phyloP scores from a whole-genome alignment of 92 coral and sea anemone species.

The Phenganax stokvisi region DNA sequence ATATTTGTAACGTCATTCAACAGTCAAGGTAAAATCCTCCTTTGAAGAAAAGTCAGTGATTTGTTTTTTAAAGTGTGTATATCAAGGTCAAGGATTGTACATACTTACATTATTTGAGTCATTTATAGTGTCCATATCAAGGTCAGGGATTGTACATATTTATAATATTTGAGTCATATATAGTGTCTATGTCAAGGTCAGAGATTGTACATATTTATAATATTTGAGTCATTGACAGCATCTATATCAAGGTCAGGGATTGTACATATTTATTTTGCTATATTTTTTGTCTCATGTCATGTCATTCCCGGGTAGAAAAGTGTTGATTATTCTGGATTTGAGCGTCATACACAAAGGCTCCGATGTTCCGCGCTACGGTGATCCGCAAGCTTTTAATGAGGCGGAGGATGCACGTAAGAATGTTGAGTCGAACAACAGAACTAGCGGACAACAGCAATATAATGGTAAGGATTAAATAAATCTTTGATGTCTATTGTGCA shows the following conservation, averaged over 20 bases:
- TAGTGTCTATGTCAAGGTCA: not conserved
- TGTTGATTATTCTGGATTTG: constrained; percentile 69
- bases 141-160: not conserved
- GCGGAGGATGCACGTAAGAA: constrained; percentile 1
- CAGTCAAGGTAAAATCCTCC: constrained; percentile 63
- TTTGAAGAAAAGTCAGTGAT: too few relatives aligned
- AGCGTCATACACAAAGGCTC: constrained; percentile 60
- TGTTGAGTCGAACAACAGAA: not conserved
- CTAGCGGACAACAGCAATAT: not conserved
- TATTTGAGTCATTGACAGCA: not conserved
- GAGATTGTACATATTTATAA: not conserved
- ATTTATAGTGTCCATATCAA: not conserved
- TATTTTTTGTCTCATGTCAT: not conserved
- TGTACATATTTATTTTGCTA: not conserved
- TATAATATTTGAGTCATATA: not conserved
- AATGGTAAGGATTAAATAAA: too few relatives aligned
- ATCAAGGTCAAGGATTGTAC: too few relatives aligned
- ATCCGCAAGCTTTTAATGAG: constrained; percentile 58
- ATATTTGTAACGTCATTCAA: constrained; percentile 80
- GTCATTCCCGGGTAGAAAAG: constrained; percentile 54
- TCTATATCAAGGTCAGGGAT: not conserved
- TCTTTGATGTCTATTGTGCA: too few relatives aligned
- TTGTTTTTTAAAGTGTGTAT: too few relatives aligned
- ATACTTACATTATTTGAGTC: too few relatives aligned
- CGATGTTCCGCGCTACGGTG: constrained; percentile 77